Base-by-base conservation (phyloP, 2,113 vertebrate species). In the Zeus faber region DNA sequence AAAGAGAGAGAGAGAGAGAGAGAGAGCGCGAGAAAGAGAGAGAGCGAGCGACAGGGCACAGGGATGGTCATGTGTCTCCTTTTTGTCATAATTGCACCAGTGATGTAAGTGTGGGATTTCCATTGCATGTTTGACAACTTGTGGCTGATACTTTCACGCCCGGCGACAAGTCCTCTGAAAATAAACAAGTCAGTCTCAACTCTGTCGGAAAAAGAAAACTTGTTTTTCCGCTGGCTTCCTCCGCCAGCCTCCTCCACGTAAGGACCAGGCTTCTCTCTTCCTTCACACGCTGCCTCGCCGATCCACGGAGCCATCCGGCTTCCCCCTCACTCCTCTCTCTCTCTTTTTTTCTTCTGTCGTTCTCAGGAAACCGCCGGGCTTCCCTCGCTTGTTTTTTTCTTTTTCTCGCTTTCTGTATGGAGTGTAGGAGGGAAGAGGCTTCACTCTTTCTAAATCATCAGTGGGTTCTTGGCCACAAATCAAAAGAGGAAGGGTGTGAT, bases 41-140 rank as follows among this genome's bases (percentile, higher is more conserved):
- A 29, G 17, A 0, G 2, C 48, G 9, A 3, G 10, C 11, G 5
- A 1, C 26, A 0, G 55, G 35, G 33, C 33, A 37, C 33, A 37
- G 33, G 33, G 13, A 40, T 41, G 51, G n/a, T n/a, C 33, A 2
- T 51, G 6, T n/a, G 33, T 46, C 35, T 48, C 20, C 23, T 35
- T 46, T 46, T 13, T 22, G 22, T 23, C 20, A 26, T 66, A 51
- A 75, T 80, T 29, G 56, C 23, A 11, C 29, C 9, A 2, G 48
- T 82, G 81, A 49, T 59, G 58, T 65, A 80, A 80, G 43, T 39
- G 47, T 33, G 46, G 54, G 35, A 53, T 81, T 76, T 81, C 63
- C 58, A 49, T 67, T 56, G 22, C 43, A 16, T 59, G 60, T 67
- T 51, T 14, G 69, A 65, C 43, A 74, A 62, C 64, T 54, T 6